These are phyloP conservation scores for Musca vetustissima DNA, from an alignment of 1,140 invertebrate genomes.

Conservation along the genomic window DNA sequence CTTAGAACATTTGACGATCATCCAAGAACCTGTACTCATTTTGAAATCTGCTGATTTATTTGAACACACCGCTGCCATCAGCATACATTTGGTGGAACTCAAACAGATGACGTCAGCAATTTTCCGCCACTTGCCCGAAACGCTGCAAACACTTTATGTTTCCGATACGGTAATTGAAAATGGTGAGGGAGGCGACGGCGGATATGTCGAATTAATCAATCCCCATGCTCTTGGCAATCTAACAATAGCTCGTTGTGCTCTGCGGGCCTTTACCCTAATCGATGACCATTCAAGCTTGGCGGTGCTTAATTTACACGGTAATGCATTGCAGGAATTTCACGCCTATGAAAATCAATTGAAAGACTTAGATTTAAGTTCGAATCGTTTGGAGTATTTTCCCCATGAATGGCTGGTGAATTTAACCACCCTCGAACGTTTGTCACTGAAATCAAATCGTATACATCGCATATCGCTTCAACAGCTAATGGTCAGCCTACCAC, in stretches of 20 bases:
- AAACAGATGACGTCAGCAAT: conserved; percentile 28
- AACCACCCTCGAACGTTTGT: conserved; percentile 28
- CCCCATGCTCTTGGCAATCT: conserved; percentile 34
- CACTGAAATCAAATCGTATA: conserved; percentile 36
- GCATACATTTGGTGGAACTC: conserved; percentile 15
- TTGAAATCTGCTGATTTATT: conserved; percentile 27
- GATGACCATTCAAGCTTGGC: conserved; percentile 23
- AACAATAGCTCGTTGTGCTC: conserved; percentile 33
- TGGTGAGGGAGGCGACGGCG: conserved; percentile 24
- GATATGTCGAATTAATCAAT: conserved; percentile 23
- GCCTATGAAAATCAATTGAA: conserved; percentile 26
- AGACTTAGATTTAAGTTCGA: conserved; percentile 39
- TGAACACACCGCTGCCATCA: background rate
- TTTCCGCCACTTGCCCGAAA: conserved; percentile 36
- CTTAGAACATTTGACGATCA: conserved; percentile 23
- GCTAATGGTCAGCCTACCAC: conserved; percentile 30
- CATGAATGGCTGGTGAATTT: conserved; percentile 37
- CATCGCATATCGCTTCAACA: conserved; percentile 30
- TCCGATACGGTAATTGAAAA: conserved; percentile 21
- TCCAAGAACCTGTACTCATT: conserved; percentile 18
- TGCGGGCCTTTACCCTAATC: conserved; percentile 27
- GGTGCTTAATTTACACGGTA: conserved; percentile 39
- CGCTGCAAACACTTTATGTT: conserved; percentile 31
- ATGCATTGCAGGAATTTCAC: conserved; percentile 33
- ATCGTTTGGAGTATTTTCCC: conserved; percentile 34